Base-by-base conservation (phyloP, 37 sponge, comb jelly and placozoan species). In the Corticium candelabrum region DNA sequence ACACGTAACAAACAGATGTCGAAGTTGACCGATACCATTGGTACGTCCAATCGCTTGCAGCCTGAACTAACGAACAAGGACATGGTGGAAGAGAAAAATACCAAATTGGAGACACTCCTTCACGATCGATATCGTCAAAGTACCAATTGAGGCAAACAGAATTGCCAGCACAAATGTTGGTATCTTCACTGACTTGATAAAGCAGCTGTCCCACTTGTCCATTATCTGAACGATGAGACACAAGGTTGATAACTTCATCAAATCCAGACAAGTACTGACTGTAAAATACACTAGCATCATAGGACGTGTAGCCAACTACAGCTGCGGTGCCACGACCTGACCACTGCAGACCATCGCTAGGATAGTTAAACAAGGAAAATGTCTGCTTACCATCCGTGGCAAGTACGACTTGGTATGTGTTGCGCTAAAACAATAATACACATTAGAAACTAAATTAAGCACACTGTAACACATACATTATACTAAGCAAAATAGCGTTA, bases 331-430 rank as follows among this genome's bases (percentile, higher is more conserved):
- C 37, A 37, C 32, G 35, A 0, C 82, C 75, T 38, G 82, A 50
- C 92, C 92, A 91, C n/a, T 82, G 41, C 79, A 91, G 38, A 57
- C 56, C 5, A 5, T 83, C 76, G 40, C 88, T 82, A 73, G 84
- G 84, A 76, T 91, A 91, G 15, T 82, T 85, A 77, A 80, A 91
- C 67, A 91, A 71, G 7, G 81, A 41, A 57, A 69, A 91, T 1
- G 85, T 75, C 68, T 82, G 79, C 29, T 5, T 37, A 0, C 79
- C 83, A 68, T 91, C 86, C 29, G 92, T 87, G 21, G 87, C 74
- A 11, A 91, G 75, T 36, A 85, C 75, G 37, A 82, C 88, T 76
- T 91, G 91, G 40, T 76, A 91, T 33, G 88, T 82, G 69, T 89
- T 89, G 39, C 33, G 37, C 80, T 79, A 21, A 21, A 50, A 50